Evolutionary conservation across 2,797 vertebrate species (phyloP).

Genomic region (Typhlichthys subterraneus): DNA sequence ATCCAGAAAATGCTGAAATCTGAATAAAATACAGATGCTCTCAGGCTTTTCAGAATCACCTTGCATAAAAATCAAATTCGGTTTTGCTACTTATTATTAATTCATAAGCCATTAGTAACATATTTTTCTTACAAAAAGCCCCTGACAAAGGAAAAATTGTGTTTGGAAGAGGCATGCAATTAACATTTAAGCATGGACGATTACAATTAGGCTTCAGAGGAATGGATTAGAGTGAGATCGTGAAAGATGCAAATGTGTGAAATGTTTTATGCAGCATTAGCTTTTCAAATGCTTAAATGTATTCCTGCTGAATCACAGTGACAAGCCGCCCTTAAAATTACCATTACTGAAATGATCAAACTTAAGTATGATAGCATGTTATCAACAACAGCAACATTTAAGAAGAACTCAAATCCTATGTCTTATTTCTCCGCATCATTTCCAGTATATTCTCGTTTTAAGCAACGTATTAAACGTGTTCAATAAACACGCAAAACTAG

Average conservation of each 20-base stretch:
- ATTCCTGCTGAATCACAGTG: conserved; percentile 40
- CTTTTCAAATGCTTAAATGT: conserved; percentile 61
- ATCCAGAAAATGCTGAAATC: conserved; percentile 76
- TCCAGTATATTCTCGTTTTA: no score
- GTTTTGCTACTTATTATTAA: conserved; percentile 83
- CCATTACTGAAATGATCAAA: conserved; percentile 6
- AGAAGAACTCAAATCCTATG: no score
- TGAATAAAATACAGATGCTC: conserved; percentile 76
- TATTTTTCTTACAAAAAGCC: conserved; percentile 80
- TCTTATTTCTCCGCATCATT: no score
- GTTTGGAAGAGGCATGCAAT: conserved; percentile 72
- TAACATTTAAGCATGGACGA: conserved; percentile 76
- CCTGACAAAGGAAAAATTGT: conserved; percentile 69
- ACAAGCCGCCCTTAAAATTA: conserved; percentile 18
- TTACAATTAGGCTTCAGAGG: conserved; percentile 71
- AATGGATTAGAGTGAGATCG: conserved; percentile 58
- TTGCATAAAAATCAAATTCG: conserved; percentile 80
- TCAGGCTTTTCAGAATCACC: conserved; percentile 76
- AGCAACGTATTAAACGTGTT: conserved; percentile 9
- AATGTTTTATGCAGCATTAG: conserved; percentile 73
- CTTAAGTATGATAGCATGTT: background rate
- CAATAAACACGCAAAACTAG: conserved; percentile 23
- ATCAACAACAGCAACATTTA: no score
- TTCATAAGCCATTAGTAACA: conserved; percentile 86
- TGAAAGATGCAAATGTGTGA: conserved; percentile 69